Evolutionary conservation across 2,888 invertebrate genomes (phyloP).

Genomic region (Gastrophysa polygoni): DNA sequence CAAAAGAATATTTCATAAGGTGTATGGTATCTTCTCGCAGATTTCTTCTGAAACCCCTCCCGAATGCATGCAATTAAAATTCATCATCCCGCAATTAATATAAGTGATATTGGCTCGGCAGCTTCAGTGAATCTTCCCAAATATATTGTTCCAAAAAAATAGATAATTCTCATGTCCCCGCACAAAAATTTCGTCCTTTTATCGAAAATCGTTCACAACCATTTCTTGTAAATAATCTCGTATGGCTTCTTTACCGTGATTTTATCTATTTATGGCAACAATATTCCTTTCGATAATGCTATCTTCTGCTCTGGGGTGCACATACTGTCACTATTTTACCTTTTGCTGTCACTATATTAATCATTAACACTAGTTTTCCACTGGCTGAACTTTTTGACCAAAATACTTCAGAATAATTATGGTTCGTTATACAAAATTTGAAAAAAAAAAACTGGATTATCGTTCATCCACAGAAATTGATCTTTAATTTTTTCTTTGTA

Average conservation of each 20-base stretch:
- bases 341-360: conserved; percentile 55
- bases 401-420: not conserved
- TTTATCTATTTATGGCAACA: conserved; percentile 14
- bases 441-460: too few relatives aligned
- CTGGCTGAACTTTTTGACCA: conserved; percentile 17
- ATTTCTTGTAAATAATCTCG: not conserved
- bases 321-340: conserved; percentile 56
- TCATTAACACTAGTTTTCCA: conserved; percentile 39
- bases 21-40: conserved; percentile 36
- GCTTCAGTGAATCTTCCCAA: conserved; percentile 33
- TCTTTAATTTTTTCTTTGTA: too few relatives aligned
- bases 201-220: too few relatives aligned
- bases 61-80: conserved; percentile 43
- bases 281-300: conserved; percentile 29
- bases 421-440: too few relatives aligned
- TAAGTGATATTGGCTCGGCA: conserved; percentile 50
- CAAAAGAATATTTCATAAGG: conserved; percentile 23
- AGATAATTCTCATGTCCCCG: not conserved
- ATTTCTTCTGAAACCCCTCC: conserved; percentile 34
- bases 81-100: conserved; percentile 49
- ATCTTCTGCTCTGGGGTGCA: conserved; percentile 57
- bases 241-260: not conserved
- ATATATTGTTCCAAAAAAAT: not conserved
- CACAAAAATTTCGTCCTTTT: too few relatives aligned
- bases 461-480: too few relatives aligned